A percentile compares a stretch with the other conserved stretches of the same genome.
These are phyloP conservation scores for Nesoenas mayeri DNA, from an alignment of 2,113 vertebrate genomes.

Conservation along the genomic window DNA sequence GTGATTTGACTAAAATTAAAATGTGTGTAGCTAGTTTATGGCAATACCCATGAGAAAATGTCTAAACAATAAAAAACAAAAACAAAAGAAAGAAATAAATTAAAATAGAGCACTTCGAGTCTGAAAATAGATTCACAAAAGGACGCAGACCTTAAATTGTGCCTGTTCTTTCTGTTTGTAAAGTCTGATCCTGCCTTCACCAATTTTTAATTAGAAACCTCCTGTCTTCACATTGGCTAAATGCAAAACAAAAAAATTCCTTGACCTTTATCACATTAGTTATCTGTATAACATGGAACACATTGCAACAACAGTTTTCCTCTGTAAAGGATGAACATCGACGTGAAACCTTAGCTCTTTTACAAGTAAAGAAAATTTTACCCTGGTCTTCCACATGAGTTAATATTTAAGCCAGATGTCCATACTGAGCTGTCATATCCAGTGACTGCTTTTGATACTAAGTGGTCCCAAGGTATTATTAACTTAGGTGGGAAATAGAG, in stretches of 20 bases:
- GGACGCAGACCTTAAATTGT: not conserved
- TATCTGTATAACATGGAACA: fast-evolving
- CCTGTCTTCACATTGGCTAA: not conserved
- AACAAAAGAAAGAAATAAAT: not conserved
- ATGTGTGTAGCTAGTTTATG: not conserved
- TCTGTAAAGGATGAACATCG: not conserved
- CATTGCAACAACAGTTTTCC: not conserved
- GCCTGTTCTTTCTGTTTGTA: not conserved
- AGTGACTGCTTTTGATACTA: not conserved
- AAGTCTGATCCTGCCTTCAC: not conserved
- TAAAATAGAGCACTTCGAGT: not conserved
- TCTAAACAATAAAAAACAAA: not conserved
- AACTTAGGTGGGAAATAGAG: not conserved
- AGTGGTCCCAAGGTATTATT: not conserved
- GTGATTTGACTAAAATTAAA: not conserved
- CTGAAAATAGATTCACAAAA: not conserved
- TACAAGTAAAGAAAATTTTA: not conserved
- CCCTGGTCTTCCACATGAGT: not conserved
- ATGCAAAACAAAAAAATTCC: not conserved
- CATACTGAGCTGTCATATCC: not conserved
- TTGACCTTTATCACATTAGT: not conserved
- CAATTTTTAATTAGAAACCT: not conserved
- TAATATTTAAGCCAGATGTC: not conserved
- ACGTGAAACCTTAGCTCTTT: not conserved
- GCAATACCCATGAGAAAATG: not conserved